These are phyloP conservation scores for Bombus fervidus DNA, from an alignment of 1,140 invertebrate species.

Conservation along the genomic window DNA sequence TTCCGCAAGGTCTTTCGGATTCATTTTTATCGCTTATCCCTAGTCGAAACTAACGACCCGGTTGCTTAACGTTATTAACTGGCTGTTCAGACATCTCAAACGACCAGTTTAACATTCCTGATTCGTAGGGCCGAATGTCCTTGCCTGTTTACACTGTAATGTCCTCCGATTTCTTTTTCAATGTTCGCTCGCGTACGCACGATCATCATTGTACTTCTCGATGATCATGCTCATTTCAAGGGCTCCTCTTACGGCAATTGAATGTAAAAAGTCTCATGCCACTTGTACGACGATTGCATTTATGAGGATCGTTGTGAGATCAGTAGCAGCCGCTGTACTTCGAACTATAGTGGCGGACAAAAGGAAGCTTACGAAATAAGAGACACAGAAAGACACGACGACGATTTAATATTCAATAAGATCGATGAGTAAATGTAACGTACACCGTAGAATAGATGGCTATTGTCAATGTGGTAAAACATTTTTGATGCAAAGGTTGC, in stretches of 20 bases:
- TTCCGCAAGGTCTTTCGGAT: constrained; percentile 1
- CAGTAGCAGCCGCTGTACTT: too few relatives aligned
- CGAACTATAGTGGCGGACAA: too few relatives aligned
- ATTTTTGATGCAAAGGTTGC: too few relatives aligned
- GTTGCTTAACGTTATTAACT: constrained; percentile 43
- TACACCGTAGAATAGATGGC: too few relatives aligned
- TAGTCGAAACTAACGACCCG: background rate
- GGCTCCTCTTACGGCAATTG: constrained; percentile 37
- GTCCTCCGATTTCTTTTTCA: constrained; percentile 37
- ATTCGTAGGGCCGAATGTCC: constrained; percentile 40
- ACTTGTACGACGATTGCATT: background rate
- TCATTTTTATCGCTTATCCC: constrained; percentile 24
- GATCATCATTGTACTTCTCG: background rate
- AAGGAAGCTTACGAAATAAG: too few relatives aligned
- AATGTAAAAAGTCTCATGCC: constrained; percentile 37
- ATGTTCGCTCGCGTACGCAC: background rate
- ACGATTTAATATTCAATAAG: too few relatives aligned
- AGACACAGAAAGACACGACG: too few relatives aligned
- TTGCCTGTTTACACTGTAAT: constrained; percentile 8
- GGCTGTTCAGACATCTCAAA: background rate
- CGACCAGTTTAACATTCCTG: constrained; percentile 43
- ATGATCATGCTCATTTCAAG: constrained; percentile 30
- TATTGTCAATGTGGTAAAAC: too few relatives aligned
- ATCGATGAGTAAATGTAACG: too few relatives aligned
- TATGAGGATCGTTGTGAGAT: background rate